Percentiles rank a stretch among this genome's conserved stretches.
These are phyloP conservation scores for Coturnix japonica DNA, from an alignment of 2,113 vertebrate genomes.

Conservation along the genomic window DNA sequence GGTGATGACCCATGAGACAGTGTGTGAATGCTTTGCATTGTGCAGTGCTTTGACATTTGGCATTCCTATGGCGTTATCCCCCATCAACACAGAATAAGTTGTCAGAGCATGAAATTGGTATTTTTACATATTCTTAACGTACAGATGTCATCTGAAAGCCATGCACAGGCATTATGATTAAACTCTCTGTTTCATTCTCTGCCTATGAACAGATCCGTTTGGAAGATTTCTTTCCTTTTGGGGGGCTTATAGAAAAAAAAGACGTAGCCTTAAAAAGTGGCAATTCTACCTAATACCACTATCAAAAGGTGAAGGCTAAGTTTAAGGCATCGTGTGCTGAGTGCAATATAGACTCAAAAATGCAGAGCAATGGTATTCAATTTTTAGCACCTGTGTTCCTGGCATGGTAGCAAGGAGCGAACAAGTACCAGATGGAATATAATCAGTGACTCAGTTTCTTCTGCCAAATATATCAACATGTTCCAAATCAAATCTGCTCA, in stretches of 20 bases:
- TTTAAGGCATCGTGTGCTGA: not conserved
- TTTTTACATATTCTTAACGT: slow-evolving; percentile 83
- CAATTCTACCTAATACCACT: slow-evolving; percentile 38
- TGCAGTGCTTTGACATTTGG: slow-evolving; percentile 78
- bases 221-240: slow-evolving; percentile 56
- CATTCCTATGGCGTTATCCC: slow-evolving; percentile 73
- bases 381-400: slow-evolving; percentile 59
- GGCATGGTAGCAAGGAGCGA: slow-evolving; percentile 42
- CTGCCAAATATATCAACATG: slow-evolving; percentile 60
- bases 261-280: slow-evolving; percentile 42
- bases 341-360: not conserved
- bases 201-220: slow-evolving; percentile 44
- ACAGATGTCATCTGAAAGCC: slow-evolving; percentile 80
- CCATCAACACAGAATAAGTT: slow-evolving; percentile 78
- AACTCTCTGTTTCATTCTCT: slow-evolving; percentile 70
- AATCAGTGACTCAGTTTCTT: slow-evolving; percentile 55
- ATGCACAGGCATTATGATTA: slow-evolving; percentile 66
- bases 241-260: slow-evolving; percentile 17
- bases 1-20: slow-evolving; percentile 50
- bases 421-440: slow-evolving; percentile 58
- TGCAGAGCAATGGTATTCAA: not conserved
- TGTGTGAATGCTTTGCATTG: slow-evolving; percentile 66
- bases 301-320: slow-evolving; percentile 54
- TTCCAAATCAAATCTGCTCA: slow-evolving; percentile 68
- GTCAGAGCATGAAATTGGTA: slow-evolving; percentile 85